These are phyloP conservation scores for Xylota segnis DNA, from an alignment of 2,888 invertebrate species.

Conservation along the genomic window DNA sequence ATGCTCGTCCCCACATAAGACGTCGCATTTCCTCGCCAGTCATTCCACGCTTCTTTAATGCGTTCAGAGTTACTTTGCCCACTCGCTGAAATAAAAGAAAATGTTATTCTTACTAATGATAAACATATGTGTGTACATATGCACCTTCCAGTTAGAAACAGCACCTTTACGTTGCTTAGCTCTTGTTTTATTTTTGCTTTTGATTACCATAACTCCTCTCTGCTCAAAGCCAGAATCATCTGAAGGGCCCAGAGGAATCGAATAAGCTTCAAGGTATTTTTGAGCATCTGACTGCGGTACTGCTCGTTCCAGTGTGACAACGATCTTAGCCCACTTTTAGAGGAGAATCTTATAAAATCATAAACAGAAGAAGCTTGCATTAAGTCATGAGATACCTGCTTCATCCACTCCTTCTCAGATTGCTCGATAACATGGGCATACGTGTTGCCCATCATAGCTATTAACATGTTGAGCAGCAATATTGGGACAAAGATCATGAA, in stretches of 20 bases:
- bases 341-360: neutral
- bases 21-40: constrained; percentile 94
- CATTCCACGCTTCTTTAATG: constrained; percentile 92
- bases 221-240: constrained; percentile 94
- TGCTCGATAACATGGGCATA: constrained; percentile 99
- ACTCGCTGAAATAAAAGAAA: constrained; percentile 86
- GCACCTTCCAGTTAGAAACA: constrained; percentile 98
- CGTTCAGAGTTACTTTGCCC: constrained; percentile 94
- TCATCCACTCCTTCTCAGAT: constrained; percentile 99
- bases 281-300: constrained; percentile 96
- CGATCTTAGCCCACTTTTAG: constrained; percentile 98
- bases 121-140: neutral
- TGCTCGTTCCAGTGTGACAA: constrained; percentile 97
- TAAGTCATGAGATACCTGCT: constrained; percentile 88
- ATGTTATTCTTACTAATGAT: neutral
- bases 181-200: constrained; percentile 97
- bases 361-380: neutral
- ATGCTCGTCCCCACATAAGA: constrained; percentile 96
- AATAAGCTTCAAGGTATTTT: constrained; percentile 96
- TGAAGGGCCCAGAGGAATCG: constrained; percentile 94
- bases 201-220: constrained; percentile 98
- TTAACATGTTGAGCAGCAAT: constrained; percentile 96
- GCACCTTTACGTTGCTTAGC: constrained; percentile 98
- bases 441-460: constrained; percentile 99
- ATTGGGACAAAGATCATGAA: constrained; percentile 99